phyloP scores from a whole-genome alignment of 2,797 vertebrate genomes.

The Eurystomus glaucurus region DNA sequence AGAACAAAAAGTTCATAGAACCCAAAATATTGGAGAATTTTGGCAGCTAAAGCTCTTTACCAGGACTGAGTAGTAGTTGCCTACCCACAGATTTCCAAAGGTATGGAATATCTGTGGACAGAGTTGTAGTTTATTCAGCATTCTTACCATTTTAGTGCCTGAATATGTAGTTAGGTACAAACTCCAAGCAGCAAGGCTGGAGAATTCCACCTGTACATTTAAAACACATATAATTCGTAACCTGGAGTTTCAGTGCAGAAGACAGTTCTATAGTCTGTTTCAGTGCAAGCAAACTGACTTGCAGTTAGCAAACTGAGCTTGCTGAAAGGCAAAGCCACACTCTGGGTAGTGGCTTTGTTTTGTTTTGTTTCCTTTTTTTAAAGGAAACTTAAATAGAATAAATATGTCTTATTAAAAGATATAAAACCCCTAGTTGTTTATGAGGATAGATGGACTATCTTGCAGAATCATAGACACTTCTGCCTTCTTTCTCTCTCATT shows the following conservation, averaged over 20 bases:
- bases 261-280: not conserved
- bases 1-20: not conserved
- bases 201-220: not conserved
- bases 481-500: not conserved
- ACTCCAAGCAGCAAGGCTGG: not conserved
- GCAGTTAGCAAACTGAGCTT: not conserved
- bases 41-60: not conserved
- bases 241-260: not conserved
- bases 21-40: not conserved
- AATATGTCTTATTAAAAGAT: not conserved
- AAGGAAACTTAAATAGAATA: not conserved
- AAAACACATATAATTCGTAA: not conserved
- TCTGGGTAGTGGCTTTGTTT: not conserved
- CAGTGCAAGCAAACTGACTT: not conserved
- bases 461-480: not conserved
- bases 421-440: not conserved
- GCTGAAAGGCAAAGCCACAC: rapidly evolving
- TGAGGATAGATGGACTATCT: not conserved
- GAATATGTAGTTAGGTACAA: not conserved
- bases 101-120: not conserved
- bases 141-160: not conserved
- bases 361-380: not conserved
- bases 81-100: not conserved
- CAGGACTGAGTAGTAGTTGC: not conserved
- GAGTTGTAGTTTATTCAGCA: not conserved